Evolutionary conservation across 2,113 vertebrate species (phyloP).

Genomic region (Rostratula benghalensis): DNA sequence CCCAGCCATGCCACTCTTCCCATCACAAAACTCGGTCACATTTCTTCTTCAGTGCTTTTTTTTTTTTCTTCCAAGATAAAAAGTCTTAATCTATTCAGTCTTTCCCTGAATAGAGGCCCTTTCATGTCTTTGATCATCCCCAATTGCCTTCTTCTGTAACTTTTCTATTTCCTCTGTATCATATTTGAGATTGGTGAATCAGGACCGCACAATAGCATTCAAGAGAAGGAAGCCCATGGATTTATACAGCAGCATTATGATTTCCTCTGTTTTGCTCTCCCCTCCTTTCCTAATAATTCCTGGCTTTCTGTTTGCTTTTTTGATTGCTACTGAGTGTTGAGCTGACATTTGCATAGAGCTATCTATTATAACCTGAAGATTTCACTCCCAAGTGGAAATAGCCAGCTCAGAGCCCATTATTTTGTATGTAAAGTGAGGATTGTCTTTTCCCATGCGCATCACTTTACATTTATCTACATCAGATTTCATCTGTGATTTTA

Average conservation of each 20-base stretch:
- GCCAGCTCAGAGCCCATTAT: slow-evolving; percentile 35
- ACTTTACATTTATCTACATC: slow-evolving; percentile 57
- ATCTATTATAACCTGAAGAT: slow-evolving; percentile 21
- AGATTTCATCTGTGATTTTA: slow-evolving; percentile 55
- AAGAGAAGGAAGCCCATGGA: neutral
- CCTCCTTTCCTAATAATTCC: slow-evolving; percentile 24
- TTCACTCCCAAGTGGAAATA: neutral
- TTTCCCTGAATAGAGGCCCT: slow-evolving; percentile 22
- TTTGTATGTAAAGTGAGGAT: slow-evolving; percentile 24
- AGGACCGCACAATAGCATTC: slow-evolving; percentile 1
- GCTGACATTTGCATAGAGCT: slow-evolving; percentile 47
- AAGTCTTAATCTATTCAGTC: slow-evolving; percentile 43
- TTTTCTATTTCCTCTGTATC: slow-evolving; percentile 30
- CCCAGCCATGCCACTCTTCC: neutral
- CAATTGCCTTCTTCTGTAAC: slow-evolving; percentile 41
- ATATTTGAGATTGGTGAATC: slow-evolving; percentile 40
- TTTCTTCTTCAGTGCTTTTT: slow-evolving; percentile 32
- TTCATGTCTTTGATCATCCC: slow-evolving; percentile 56
- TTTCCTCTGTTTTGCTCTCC: slow-evolving; percentile 35
- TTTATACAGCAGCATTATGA: neutral
- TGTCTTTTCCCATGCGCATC: slow-evolving; percentile 14
- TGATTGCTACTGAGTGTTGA: slow-evolving; percentile 9
- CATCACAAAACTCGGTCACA: neutral
- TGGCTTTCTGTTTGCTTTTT: slow-evolving; percentile 35
- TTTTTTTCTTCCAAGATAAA: slow-evolving; percentile 19